A percentile compares a stretch with the other conserved stretches of the same genome.
Evolutionary conservation across 2,888 invertebrate genomes (phyloP).

Genomic region (Coelinius sp.): DNA sequence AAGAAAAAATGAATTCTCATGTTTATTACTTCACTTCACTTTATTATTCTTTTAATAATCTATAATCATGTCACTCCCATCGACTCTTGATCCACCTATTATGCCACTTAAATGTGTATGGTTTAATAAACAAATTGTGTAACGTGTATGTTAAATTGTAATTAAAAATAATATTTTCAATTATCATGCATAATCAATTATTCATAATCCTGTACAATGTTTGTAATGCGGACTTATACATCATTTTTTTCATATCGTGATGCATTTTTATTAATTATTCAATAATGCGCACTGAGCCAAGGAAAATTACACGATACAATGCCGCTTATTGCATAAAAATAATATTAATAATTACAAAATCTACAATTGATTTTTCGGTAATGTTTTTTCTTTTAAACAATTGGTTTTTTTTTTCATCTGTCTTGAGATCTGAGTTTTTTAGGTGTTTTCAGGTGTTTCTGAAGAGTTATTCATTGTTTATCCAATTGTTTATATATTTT

Average conservation of each 20-base stretch:
- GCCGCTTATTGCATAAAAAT: conserved; percentile 4
- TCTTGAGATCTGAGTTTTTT: conserved; percentile 37
- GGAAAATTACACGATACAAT: conserved; percentile 16
- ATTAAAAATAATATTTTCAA: conserved; percentile 49
- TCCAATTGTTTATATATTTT: conserved; percentile 13
- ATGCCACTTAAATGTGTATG: conserved; percentile 46
- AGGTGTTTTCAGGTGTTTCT: conserved; percentile 52
- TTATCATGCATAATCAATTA: conserved; percentile 53
- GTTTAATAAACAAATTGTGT: not conserved
- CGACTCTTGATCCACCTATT: conserved; percentile 40
- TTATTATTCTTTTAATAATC: conserved; percentile 23
- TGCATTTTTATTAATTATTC: not conserved
- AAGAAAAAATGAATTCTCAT: too few relatives aligned
- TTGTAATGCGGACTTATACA: conserved; percentile 43
- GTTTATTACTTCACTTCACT: conserved; percentile 16
- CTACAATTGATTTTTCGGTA: conserved; percentile 1
- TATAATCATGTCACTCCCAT: not conserved
- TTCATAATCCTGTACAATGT: conserved; percentile 53
- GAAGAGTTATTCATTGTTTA: conserved; percentile 42
- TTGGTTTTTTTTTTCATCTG: not conserved
- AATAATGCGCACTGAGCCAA: conserved; percentile 20
- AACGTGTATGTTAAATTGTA: conserved; percentile 33
- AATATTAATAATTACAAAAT: conserved; percentile 24
- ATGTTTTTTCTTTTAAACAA: not conserved
- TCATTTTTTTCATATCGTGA: conserved; percentile 14